phyloP scores from a whole-genome alignment of 2,113 vertebrate genomes.

The Anser brachyrhynchus region DNA sequence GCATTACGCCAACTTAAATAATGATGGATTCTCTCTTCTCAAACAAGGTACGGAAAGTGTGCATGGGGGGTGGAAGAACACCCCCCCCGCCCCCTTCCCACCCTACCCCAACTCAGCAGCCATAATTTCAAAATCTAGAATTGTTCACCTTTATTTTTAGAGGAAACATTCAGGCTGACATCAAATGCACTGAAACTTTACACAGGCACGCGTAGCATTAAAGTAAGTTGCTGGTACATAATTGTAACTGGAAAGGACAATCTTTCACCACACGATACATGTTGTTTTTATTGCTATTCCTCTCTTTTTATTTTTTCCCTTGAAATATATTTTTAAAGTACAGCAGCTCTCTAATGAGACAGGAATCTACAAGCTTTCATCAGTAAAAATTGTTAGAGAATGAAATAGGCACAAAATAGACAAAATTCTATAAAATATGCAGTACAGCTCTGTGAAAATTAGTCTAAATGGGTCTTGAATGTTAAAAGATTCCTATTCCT shows the following conservation, averaged over 20 bases:
- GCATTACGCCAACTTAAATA: background rate
- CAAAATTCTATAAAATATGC: slow-evolving; percentile 36
- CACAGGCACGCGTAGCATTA: background rate
- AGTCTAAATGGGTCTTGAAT: slow-evolving; percentile 38
- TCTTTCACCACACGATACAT: background rate
- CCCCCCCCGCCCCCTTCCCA: background rate
- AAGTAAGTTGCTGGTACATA: background rate
- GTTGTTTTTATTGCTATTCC: background rate
- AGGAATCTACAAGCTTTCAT: slow-evolving; percentile 5
- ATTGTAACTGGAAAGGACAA: background rate
- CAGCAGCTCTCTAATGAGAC: background rate
- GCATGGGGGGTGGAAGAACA: background rate
- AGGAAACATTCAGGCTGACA: background rate
- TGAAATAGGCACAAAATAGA: slow-evolving; percentile 19
- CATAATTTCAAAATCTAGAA: background rate
- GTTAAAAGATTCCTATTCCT: slow-evolving; percentile 1
- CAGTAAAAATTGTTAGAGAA: slow-evolving; percentile 32
- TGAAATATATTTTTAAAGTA: background rate
- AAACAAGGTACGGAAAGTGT: background rate
- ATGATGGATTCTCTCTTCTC: background rate
- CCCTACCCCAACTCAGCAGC: background rate
- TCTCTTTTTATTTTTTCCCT: background rate
- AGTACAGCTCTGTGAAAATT: slow-evolving; percentile 38
- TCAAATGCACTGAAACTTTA: background rate
- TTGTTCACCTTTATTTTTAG: background rate